These are phyloP conservation scores for Macrocentrus cingulum DNA, from an alignment of 1,140 invertebrate species.

Conservation along the genomic window DNA sequence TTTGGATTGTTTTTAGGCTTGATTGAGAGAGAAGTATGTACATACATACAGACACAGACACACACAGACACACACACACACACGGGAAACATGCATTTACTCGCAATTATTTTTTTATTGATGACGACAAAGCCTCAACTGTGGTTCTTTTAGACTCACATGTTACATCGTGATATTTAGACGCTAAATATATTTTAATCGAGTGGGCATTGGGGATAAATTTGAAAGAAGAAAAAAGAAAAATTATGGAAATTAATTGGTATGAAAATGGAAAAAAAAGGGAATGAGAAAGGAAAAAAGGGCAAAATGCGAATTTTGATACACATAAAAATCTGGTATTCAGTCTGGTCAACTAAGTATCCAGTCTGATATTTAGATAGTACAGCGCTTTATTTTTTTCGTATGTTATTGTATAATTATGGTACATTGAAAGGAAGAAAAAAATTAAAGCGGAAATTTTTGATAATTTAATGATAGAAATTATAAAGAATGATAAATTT, in stretches of 20 bases:
- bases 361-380: slow-evolving; percentile 46
- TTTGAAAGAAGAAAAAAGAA: slow-evolving; percentile 10
- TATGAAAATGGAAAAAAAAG: slow-evolving; percentile 12
- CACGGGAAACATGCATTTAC: no score
- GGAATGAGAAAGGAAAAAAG: no score
- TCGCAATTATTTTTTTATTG: slow-evolving; percentile 30
- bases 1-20: no score
- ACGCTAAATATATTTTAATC: slow-evolving; percentile 41
- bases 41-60: no score
- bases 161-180: slow-evolving; percentile 54
- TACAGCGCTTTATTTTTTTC: slow-evolving; percentile 52
- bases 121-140: slow-evolving; percentile 32
- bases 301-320: no score
- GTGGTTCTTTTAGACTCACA: slow-evolving; percentile 29
- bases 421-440: slow-evolving; percentile 13
- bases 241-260: slow-evolving; percentile 17
- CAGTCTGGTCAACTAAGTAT: slow-evolving; percentile 31
- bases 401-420: slow-evolving; percentile 37
- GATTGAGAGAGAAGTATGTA: no score
- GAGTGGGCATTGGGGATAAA: neutral
- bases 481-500: no score
- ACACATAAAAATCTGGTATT: no score
- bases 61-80: no score
- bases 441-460: no score
- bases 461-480: no score